Evolutionary conservation across 2,113 vertebrate genomes (phyloP), one percentile per base, ranked within the genome.

Genomic region (Fukomys damarensis): DNA sequence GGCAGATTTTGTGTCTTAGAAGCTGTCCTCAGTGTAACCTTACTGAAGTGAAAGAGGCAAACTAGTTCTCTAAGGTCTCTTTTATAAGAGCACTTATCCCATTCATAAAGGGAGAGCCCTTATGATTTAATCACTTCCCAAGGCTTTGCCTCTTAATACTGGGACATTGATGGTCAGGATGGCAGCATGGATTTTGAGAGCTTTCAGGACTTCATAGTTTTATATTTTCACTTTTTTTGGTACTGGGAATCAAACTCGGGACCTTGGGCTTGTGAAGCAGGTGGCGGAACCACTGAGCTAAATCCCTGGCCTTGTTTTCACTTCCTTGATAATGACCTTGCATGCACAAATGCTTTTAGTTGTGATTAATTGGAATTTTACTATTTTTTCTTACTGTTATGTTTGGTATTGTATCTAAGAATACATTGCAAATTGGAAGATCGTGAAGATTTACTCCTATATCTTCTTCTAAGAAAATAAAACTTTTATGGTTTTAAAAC

Each of bases 401-500:
- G 49, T 86, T 87, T 59, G 41, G 3, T 91, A 6, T 58, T 56
- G 4, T 24, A 11, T 59, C 58, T 66, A 58, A 58, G 56, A 56
- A 7, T 58, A 58, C 56, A 58, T 58, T 16, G 38, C 30, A 84
- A 58, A 77, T 49, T 85, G 17, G 13, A 93, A 84, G 16, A 19
- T 63, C 32, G 26, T 58, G 28, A 38, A 59, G 4, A 86, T 74
- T 85, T 89, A 30, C 12, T 1, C 12, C 9, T 35, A 22, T 43
- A 22, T 86, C 76, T 95, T 85, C 24, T 76, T 93, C 58, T 68
- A 77, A 91, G 52, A 65, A 9, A n/a, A n/a, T n/a, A n/a, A n/a
- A n/a, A n/a, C n/a, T 58, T 58, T 56, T 58, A 20, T 16, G 56
- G 17, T 58, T 58, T 87, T 38, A 63, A 38, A 43, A 66, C 28